phyloP scores from a whole-genome alignment of 2,113 vertebrate genomes.

The Camarhynchus parvulus region DNA sequence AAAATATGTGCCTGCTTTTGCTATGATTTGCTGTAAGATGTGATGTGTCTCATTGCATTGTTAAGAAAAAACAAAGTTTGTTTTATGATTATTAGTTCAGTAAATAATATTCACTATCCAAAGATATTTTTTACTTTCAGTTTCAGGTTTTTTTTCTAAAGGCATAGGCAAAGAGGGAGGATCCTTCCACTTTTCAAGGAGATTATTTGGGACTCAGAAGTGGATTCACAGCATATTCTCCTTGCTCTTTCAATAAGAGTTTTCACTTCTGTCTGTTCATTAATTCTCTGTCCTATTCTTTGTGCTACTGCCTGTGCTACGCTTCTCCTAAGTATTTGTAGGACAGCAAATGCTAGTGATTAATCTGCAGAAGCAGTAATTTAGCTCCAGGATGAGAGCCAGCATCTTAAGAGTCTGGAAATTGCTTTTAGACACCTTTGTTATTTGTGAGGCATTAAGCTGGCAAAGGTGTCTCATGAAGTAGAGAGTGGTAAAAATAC shows the following conservation, averaged over 20 bases:
- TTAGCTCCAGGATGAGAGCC: constrained; percentile 37
- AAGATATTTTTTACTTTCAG: not conserved
- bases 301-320: constrained; percentile 49
- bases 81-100: not conserved
- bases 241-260: constrained; percentile 34
- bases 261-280: constrained; percentile 55
- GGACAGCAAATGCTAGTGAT: constrained; percentile 44
- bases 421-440: not conserved
- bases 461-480: not conserved
- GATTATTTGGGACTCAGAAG: not conserved
- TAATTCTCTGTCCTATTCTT: constrained; percentile 52
- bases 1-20: not conserved
- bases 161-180: not conserved
- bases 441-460: not conserved
- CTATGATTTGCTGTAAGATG: not conserved
- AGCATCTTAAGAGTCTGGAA: not conserved
- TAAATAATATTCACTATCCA: not conserved
- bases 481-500: not conserved
- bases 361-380: constrained; percentile 38
- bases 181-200: not conserved
- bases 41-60: constrained; percentile 2
- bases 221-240: constrained; percentile 4
- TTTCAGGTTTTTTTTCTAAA: not conserved
- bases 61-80: not conserved
- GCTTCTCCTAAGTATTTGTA: constrained; percentile 13